These are phyloP conservation scores for Crotalus viridis DNA, from an alignment of 2,113 vertebrate species.

Conservation along the genomic window DNA sequence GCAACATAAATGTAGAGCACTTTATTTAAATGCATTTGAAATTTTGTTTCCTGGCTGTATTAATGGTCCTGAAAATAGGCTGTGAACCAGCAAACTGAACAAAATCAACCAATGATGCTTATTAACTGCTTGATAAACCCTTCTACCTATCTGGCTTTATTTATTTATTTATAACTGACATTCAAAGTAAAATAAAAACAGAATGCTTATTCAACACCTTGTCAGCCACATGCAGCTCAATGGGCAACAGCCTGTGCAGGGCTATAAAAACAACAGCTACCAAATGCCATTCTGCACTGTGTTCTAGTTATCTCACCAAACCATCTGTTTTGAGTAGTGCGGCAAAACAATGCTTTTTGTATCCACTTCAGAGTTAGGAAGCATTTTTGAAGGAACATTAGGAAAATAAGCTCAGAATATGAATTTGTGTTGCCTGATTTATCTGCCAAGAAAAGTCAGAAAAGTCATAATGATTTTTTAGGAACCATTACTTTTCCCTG, in stretches of 20 bases:
- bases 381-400: background rate
- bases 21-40: background rate
- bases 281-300: background rate
- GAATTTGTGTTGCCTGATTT: background rate
- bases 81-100: background rate
- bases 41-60: background rate
- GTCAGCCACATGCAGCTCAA: background rate
- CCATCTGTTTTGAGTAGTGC: background rate
- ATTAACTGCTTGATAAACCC: background rate
- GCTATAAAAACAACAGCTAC: background rate
- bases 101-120: background rate
- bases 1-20: background rate
- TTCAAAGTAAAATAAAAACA: background rate
- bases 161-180: background rate
- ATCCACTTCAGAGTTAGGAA: conserved; percentile 6
- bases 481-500: background rate
- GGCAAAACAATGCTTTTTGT: background rate
- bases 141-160: background rate
- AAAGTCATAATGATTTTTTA: background rate
- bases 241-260: background rate
- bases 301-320: background rate
- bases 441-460: background rate
- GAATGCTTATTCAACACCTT: background rate
- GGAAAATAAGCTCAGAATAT: background rate
- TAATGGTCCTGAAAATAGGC: background rate